Evolutionary conservation across 2,888 invertebrate species (phyloP).

Genomic region (Therioaphis trifolii): DNA sequence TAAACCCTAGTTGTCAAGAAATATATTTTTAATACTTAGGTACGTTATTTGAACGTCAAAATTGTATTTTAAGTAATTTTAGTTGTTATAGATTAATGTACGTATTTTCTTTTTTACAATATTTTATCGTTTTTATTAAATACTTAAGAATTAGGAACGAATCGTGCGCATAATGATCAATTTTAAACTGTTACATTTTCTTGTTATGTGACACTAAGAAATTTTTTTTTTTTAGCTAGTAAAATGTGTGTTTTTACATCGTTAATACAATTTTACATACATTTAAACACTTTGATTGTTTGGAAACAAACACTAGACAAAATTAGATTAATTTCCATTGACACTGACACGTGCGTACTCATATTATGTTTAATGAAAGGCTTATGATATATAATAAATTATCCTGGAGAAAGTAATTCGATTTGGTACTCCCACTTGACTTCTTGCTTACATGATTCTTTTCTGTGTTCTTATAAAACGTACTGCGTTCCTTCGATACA

Average conservation of each 20-base stretch:
- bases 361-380: constrained; percentile 44
- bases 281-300: not conserved
- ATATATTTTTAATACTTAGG: too few relatives aligned
- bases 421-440: constrained; percentile 39
- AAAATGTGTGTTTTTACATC: constrained; percentile 2
- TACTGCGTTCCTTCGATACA: not conserved
- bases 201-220: not conserved
- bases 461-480: constrained; percentile 41
- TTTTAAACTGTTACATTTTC: not conserved
- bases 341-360: constrained; percentile 39
- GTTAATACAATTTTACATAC: not conserved
- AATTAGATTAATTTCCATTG: constrained; percentile 23
- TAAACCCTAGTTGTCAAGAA: too few relatives aligned
- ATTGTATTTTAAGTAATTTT: not conserved
- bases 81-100: not conserved
- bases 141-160: constrained; percentile 26
- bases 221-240: not conserved
- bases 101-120: not conserved
- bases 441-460: not conserved
- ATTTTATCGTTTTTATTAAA: not conserved
- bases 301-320: constrained; percentile 24
- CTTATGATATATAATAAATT: constrained; percentile 26
- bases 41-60: too few relatives aligned
- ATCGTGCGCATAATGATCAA: not conserved
- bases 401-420: constrained; percentile 47